Base-by-base conservation (phyloP, 1,140 invertebrate species). In the Sweltsa coloradensis region DNA sequence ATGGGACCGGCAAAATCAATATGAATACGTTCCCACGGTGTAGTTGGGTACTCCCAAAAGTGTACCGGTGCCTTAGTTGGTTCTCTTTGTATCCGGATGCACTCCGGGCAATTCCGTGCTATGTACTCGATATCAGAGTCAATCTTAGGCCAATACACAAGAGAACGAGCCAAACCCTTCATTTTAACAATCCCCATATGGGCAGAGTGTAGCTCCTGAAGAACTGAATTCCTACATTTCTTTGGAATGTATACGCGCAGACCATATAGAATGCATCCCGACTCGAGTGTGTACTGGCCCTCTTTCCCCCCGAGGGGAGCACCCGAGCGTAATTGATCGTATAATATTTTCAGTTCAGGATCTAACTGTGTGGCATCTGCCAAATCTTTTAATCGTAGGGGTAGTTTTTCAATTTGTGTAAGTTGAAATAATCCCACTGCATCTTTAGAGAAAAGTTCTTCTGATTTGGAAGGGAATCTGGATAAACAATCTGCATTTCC, bases 141-240 rank as follows among this genome's bases (percentile, higher is more conserved):
- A 5, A 60, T 27, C 5, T 36, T 40, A 9, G 55, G 54, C 55
- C 57, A 61, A 55, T 57, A 60, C 46, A 58, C 44, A 37, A 52
- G 53, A 4, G 51, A 50, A 23, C 58, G 42, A 9, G 57, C 53
- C 40, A 50, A 47, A 2, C 13, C 19, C 42, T 61, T 60, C 51
- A 57, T 59, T 40, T 53, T 54, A 0, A 56, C 52, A 13, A 58
- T 43, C 0, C 57, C 57, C 22, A 55, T 43, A 46, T 60, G 59
- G n/a, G 43, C 34, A 1, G 21, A 25, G 47, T 60, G 58, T 21
- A 58, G 31, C 34, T 58, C 51, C 7, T 55, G 19, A 18, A 60
- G 49, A 3, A 60, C 6, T 23, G 50, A 6, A 5, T 34, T 31
- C 34, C 41, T 43, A 3, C 55, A 43, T 5, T n/a, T 26, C 1